Conservation (phyloP, 1,140 invertebrate genomes). For the Lordiphosa clarofinis region DNA sequence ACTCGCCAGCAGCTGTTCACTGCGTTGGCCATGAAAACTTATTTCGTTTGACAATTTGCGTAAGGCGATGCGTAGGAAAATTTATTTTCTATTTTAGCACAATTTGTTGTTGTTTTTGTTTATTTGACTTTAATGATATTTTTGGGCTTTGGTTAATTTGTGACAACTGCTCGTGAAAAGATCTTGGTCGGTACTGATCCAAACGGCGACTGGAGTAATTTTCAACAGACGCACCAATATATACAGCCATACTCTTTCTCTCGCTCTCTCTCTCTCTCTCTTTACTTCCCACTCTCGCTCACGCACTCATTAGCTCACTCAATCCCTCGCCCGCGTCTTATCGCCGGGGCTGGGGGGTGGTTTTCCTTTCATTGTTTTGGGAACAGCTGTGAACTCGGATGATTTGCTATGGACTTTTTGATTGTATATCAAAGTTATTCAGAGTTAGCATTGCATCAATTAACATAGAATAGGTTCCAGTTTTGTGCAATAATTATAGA, state of each 20-base stretch:
- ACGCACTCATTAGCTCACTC: background rate
- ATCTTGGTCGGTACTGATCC: constrained; percentile 15
- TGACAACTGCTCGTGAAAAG: constrained; percentile 8
- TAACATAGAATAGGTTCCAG: background rate
- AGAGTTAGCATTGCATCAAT: constrained; percentile 2
- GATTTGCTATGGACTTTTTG: constrained; percentile 11
- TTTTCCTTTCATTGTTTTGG: constrained; percentile 36
- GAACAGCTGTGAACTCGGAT: constrained; percentile 7
- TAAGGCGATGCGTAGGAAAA: too few relatives aligned
- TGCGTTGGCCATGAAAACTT: constrained; percentile 63
- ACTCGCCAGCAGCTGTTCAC: constrained; percentile 48
- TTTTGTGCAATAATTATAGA: constrained; percentile 1
- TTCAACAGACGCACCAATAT: constrained; percentile 36
- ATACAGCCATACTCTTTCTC: constrained; percentile 24
- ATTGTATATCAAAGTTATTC: background rate
- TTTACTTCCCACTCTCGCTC: constrained; percentile 18
- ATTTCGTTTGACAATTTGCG: constrained; percentile 40
- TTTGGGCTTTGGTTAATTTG: background rate
- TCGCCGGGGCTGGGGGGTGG: constrained; percentile 27
- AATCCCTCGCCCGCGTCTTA: constrained; percentile 13
- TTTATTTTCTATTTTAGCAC: constrained; percentile 35
- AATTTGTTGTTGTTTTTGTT: constrained; percentile 21
- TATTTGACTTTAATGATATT: constrained; percentile 45
- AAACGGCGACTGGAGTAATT: constrained; percentile 46
- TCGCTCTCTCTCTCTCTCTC: constrained; percentile 24